Evolutionary conservation across 2,113 vertebrate species (phyloP), one percentile per base, ranked within the genome.

Genomic region (Gyps fulvus): DNA sequence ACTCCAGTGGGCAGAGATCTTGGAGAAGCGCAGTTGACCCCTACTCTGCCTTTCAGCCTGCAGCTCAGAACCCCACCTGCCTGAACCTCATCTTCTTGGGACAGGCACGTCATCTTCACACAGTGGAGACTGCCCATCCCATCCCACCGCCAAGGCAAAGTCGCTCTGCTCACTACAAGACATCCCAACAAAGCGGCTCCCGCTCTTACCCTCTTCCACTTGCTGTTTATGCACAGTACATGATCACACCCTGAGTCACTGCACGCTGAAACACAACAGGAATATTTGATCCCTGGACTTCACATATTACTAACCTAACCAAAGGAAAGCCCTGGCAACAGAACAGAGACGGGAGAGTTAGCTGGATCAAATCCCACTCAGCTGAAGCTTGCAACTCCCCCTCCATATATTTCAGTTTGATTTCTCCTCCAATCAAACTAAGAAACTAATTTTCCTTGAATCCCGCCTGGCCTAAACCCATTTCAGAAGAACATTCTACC

Each of bases 371-470:
- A 92, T 92, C 65, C 89, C 83, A 76, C 89, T 92, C 77, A 87
- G 73, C 31, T 78, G 72, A 95, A 95, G 86, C 91, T 79, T 82
- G 54, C 34, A 96, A 86, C 66, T 95, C 92, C 83, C 87, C 67
- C 50, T 93, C 74, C 70, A 5, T 66, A 85, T 72, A 93, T 95
- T 95, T 96, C 61, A 82, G 47, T 83, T 95, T 83, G 80, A 89
- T 89, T 95, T 95, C 59, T 90, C 73, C 52, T 80, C 87, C 49
- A 76, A 6, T 85, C 84, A 72, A 96, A 96, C 81, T 15, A 87
- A 85, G 73, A 76, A 97, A 85, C 93, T 91, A 91, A 94, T 96
- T 96, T 96, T 93, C 93, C 93, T 91, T 94, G 91, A 96, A 92
- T 92, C 91, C 83, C 36, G 0, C 65, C 91, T 72, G 86, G 83